These are phyloP conservation scores for Chloroceryle amazona DNA, from an alignment of 2,797 vertebrate species.

Conservation along the genomic window DNA sequence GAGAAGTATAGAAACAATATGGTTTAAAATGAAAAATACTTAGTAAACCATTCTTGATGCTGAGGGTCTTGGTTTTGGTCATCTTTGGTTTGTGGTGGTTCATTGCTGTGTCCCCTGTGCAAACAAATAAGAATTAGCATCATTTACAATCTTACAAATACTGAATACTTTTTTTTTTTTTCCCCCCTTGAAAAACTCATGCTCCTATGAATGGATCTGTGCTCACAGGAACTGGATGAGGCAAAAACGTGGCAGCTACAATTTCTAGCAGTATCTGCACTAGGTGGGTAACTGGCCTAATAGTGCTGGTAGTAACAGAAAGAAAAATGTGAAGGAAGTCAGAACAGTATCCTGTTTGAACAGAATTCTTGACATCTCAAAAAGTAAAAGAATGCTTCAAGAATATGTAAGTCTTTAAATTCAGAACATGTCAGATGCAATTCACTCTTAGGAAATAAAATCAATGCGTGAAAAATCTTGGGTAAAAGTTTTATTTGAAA, in stretches of 20 bases:
- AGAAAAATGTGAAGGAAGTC: not conserved
- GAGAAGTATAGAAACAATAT: not conserved
- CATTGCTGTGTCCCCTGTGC: constrained; percentile 81
- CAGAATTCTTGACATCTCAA: not conserved
- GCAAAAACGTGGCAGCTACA: not conserved
- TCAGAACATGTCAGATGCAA: not conserved
- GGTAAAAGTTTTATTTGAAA: not conserved
- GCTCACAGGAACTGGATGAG: not conserved
- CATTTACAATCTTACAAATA: not conserved
- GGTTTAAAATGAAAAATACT: constrained; percentile 96
- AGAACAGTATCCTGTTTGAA: not conserved
- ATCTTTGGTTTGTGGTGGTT: constrained; percentile 80
- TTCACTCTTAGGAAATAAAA: not conserved
- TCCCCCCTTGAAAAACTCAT: not conserved
- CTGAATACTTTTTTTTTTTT: not conserved
- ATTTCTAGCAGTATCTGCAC: not conserved
- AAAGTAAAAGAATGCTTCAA: not conserved
- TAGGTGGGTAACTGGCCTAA: not conserved
- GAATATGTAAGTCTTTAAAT: not conserved
- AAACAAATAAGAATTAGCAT: constrained; percentile 38
- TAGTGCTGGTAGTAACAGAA: not conserved
- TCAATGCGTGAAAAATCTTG: not conserved
- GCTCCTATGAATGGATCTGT: not conserved
- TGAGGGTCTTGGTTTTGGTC: constrained; percentile 84
- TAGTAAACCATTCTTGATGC: constrained; percentile 96